Evolutionary conservation across 2,888 invertebrate genomes (phyloP).

Genomic region (Lutraria lutraria): DNA sequence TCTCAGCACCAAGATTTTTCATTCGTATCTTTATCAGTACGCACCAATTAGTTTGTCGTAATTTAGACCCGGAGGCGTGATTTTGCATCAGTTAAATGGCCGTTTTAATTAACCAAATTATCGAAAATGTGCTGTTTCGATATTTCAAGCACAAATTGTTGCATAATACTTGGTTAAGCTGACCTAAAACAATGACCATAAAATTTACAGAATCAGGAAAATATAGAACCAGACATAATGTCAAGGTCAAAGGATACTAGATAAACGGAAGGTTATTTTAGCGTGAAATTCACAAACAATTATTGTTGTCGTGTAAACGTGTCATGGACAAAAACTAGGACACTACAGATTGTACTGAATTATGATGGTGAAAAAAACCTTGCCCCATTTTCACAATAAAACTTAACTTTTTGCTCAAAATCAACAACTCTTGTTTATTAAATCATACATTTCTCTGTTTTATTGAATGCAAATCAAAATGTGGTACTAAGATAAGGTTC

Average conservation of each 20-base stretch:
- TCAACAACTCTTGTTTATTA: too few relatives aligned
- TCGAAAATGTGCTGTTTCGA: slow-evolving; percentile 66
- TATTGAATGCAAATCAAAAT: too few relatives aligned
- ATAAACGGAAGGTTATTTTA: not conserved
- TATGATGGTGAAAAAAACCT: too few relatives aligned
- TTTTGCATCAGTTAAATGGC: slow-evolving; percentile 59
- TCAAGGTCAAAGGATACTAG: not conserved
- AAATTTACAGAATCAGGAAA: slow-evolving; percentile 37
- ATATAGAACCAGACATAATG: not conserved
- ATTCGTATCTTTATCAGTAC: slow-evolving; percentile 48
- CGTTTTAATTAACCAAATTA: slow-evolving; percentile 68
- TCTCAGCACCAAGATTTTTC: slow-evolving; percentile 56
- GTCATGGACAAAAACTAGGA: too few relatives aligned
- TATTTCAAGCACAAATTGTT: slow-evolving; percentile 47
- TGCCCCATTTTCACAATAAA: too few relatives aligned
- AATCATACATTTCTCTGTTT: too few relatives aligned
- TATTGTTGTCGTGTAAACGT: not conserved
- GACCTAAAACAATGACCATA: slow-evolving; percentile 57
- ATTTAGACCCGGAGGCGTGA: slow-evolving; percentile 52
- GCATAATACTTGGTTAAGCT: slow-evolving; percentile 36
- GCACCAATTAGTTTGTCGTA: slow-evolving; percentile 51
- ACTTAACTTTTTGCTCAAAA: too few relatives aligned
- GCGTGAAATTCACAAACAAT: not conserved
- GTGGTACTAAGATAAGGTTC: too few relatives aligned
- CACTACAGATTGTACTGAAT: too few relatives aligned